Percentiles rank a stretch among this genome's conserved stretches.
phyloP scores from a whole-genome alignment of 1,140 invertebrate genomes.

The Hirudo medicinalis region DNA sequence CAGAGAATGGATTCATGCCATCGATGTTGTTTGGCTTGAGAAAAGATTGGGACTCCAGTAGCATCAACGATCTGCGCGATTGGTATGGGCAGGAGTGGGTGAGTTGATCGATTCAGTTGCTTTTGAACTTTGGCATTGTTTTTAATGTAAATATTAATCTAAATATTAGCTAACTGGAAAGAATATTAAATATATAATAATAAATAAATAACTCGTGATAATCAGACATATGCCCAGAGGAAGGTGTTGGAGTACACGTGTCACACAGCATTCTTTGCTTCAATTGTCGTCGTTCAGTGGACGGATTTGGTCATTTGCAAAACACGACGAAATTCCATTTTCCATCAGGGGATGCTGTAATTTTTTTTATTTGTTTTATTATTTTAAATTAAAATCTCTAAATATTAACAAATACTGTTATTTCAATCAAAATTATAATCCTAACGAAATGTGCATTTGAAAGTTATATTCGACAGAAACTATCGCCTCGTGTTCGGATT shows the following conservation, averaged over 20 bases:
- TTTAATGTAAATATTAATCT: constrained; percentile 7
- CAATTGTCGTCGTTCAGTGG: constrained; percentile 43
- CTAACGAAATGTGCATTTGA: too few relatives aligned
- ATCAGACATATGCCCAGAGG: constrained; percentile 44
- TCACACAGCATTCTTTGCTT: constrained; percentile 42
- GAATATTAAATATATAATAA: background rate
- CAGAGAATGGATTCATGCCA: constrained; percentile 51
- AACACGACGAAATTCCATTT: constrained; percentile 38
- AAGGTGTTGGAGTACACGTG: constrained; percentile 41
- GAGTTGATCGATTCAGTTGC: background rate
- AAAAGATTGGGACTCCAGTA: constrained; percentile 46
- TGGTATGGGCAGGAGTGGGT: constrained; percentile 52
- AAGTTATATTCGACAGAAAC: constrained; percentile 30
- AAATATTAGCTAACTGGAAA: background rate
- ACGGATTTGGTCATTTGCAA: constrained; percentile 43
- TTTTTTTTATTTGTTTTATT: constrained; percentile 19
- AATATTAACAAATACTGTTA: too few relatives aligned
- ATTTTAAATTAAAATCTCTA: background rate
- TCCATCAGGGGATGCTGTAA: constrained; percentile 49
- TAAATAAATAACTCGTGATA: constrained; percentile 43
- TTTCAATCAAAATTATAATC: too few relatives aligned
- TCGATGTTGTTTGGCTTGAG: constrained; percentile 43
- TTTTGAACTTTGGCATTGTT: background rate
- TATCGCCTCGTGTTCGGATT: constrained; percentile 41
- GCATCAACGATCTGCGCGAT: constrained; percentile 48